Percentiles rank a stretch among this genome's conserved stretches.
Evolutionary conservation across 2,113 vertebrate genomes (phyloP).

Genomic region (Paratilapia polleni): DNA sequence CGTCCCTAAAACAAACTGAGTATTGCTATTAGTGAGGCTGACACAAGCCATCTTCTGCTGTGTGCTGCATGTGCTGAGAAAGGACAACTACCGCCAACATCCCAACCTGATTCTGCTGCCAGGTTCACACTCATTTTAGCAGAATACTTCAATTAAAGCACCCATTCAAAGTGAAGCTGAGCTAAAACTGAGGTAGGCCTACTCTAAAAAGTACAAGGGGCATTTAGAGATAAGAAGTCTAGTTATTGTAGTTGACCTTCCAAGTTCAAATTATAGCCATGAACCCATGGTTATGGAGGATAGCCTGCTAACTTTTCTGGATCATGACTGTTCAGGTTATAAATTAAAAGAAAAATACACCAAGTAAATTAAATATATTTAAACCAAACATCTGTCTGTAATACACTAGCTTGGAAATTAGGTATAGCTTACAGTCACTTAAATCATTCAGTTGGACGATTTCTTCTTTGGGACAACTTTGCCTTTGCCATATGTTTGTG

Average conservation of each 20-base stretch:
- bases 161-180: not conserved
- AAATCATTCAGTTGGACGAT: not conserved
- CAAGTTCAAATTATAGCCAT: slow-evolving; percentile 21
- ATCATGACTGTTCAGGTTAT: not conserved
- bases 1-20: no score
- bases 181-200: not conserved
- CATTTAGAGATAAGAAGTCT: not conserved
- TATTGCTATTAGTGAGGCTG: no score
- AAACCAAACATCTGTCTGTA: not conserved
- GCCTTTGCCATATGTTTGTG: slow-evolving; percentile 13
- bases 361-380: not conserved
- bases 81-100: not conserved
- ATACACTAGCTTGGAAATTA: not conserved
- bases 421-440: not conserved
- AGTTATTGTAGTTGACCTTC: slow-evolving; percentile 8
- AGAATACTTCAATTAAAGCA: not conserved
- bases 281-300: not conserved
- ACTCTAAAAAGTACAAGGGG: not conserved
- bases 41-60: not conserved
- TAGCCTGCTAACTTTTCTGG: not conserved
- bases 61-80: not conserved
- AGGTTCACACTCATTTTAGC: not conserved
- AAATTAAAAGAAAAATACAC: not conserved
- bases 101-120: not conserved
- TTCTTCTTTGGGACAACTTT: not conserved